phyloP scores from a whole-genome alignment of 2,797 vertebrate species.

The Sciurus carolinensis region DNA sequence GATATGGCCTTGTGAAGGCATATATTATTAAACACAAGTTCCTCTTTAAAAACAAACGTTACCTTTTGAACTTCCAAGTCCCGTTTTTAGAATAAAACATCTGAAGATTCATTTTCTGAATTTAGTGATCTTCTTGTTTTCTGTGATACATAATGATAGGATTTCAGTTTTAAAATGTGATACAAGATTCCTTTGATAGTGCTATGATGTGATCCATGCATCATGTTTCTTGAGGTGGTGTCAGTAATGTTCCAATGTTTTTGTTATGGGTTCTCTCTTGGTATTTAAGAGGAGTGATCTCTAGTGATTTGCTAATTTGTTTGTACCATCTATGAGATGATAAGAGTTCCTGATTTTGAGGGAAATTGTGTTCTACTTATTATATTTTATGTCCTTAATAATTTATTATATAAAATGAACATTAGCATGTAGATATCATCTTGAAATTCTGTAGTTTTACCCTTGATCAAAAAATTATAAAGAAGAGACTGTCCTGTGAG shows the following conservation, averaged over 20 bases:
- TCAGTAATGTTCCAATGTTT: neutral
- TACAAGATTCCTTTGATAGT: neutral
- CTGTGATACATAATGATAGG: neutral
- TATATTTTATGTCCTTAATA: neutral
- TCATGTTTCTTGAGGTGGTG: neutral
- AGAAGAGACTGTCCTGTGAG: neutral
- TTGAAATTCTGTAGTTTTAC: conserved; percentile 55
- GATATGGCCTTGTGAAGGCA: neutral
- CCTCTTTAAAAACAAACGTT: neutral
- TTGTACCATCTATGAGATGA: neutral
- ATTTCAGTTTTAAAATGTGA: neutral
- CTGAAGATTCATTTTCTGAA: conserved; percentile 11
- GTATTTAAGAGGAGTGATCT: neutral
- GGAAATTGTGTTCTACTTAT: neutral
- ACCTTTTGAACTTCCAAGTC: neutral
- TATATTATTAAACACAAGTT: conserved; percentile 19
- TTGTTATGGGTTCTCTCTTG: neutral
- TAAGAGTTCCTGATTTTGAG: conserved; percentile 35
- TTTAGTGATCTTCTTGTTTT: neutral
- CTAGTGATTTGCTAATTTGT: neutral
- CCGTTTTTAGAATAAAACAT: neutral
- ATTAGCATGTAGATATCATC: neutral
- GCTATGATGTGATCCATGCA: neutral
- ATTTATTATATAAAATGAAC: conserved; percentile 24
- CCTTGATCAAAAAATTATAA: neutral